Conservation (phyloP, 1,140 invertebrate genomes). For the Sesamia nonagrioides region DNA sequence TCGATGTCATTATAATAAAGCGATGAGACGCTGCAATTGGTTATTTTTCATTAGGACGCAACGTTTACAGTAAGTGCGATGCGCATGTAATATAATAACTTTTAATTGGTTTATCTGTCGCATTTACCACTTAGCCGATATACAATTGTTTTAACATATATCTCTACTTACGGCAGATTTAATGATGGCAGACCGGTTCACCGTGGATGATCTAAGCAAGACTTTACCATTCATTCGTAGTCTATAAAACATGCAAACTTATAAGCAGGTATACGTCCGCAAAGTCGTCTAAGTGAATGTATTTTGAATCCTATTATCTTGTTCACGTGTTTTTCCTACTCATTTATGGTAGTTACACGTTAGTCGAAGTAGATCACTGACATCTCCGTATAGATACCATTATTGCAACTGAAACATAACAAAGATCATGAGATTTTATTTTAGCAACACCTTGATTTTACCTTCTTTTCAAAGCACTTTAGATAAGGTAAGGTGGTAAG, state of each 20-base stretch:
- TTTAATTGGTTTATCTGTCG: neutral
- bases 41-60: constrained; percentile 2
- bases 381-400: constrained; percentile 11
- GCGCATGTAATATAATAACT: neutral
- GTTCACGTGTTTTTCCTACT: constrained; percentile 34
- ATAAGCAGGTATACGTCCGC: constrained; percentile 64
- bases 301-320: constrained; percentile 47
- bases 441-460: constrained; percentile 7
- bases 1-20: constrained; percentile 47
- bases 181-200: constrained; percentile 82
- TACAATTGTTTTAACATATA: constrained; percentile 60
- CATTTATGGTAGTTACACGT: constrained; percentile 36
- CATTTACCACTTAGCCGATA: neutral
- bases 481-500: no score
- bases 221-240: constrained; percentile 85
- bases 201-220: constrained; percentile 84
- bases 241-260: constrained; percentile 75
- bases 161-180: constrained; percentile 81
- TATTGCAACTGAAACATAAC: neutral
- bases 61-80: constrained; percentile 9
- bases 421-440: neutral
- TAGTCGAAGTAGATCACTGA: constrained; percentile 26
- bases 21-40: constrained; percentile 40
- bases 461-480: constrained; percentile 6
- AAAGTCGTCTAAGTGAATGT: constrained; percentile 38